Evolutionary conservation across 2,797 vertebrate genomes (phyloP).

Genomic region (Spizella passerina): DNA sequence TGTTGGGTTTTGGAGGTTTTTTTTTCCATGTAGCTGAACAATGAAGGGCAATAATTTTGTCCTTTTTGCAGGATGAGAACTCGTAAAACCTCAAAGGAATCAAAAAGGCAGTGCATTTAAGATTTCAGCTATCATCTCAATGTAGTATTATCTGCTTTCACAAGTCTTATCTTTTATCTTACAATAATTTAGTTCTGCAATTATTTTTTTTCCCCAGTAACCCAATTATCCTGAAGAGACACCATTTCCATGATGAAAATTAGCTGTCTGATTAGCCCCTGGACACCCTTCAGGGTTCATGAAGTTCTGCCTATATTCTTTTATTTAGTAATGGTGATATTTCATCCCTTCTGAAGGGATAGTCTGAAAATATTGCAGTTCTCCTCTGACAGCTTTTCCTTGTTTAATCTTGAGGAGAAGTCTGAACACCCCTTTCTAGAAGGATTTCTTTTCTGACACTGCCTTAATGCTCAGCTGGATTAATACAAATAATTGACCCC

Average conservation of each 20-base stretch:
- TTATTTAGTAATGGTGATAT: neutral
- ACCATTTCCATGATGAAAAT: neutral
- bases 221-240: neutral
- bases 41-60: neutral
- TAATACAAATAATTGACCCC: neutral
- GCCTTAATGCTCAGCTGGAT: neutral
- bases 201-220: neutral
- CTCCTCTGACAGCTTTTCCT: neutral
- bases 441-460: neutral
- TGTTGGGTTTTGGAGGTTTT: fast-evolving
- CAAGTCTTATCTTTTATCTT: neutral
- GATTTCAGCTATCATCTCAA: neutral
- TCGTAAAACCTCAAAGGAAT: neutral
- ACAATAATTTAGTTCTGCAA: neutral
- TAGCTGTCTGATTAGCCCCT: neutral
- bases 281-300: neutral
- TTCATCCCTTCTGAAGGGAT: neutral
- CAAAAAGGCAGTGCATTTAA: neutral
- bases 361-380: neutral
- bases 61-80: neutral
- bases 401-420: neutral
- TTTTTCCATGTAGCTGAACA: fast-evolving
- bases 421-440: neutral
- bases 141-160: neutral
- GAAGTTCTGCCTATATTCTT: neutral